Evolutionary conservation across 2,113 vertebrate genomes (phyloP).

Genomic region (Sylvicapra grimmia): DNA sequence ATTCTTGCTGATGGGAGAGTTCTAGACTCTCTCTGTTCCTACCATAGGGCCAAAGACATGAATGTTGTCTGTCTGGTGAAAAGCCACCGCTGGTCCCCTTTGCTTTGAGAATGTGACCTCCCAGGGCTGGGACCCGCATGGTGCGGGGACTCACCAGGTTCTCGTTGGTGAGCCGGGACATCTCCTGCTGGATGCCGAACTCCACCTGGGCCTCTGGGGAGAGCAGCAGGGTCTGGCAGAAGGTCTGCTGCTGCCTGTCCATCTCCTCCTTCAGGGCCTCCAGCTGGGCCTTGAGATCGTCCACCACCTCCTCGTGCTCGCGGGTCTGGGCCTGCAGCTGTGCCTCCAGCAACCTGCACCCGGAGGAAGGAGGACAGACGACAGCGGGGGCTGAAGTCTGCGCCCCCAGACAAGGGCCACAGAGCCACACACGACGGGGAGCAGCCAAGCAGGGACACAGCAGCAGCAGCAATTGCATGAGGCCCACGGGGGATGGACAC

Average conservation of each 20-base stretch:
- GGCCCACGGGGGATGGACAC: rapidly evolving
- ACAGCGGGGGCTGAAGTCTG: rapidly evolving
- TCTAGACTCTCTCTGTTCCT: not conserved
- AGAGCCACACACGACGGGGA: not conserved
- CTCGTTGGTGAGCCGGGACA: conserved; percentile 92
- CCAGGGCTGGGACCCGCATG: rapidly evolving
- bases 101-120: not conserved
- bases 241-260: conserved; percentile 89
- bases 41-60: not conserved
- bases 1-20: not conserved
- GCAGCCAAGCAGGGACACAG: not conserved
- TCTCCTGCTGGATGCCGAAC: conserved; percentile 91
- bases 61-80: not conserved
- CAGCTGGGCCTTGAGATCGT: conserved; percentile 82
- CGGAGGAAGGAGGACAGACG: not conserved
- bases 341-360: conserved; percentile 87
- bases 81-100: not conserved
- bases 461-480: not conserved
- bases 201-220: conserved; percentile 90
- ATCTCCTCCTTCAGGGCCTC: conserved; percentile 84
- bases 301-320: conserved; percentile 84
- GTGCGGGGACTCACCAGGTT: conserved; percentile 86
- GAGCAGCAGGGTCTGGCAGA: conserved; percentile 85
- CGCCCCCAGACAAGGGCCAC: rapidly evolving
- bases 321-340: conserved; percentile 89